Evolutionary conservation across 2,888 invertebrate genomes (phyloP), one percentile per base, ranked within the genome.

Genomic region (Protodeltote pygarga): DNA sequence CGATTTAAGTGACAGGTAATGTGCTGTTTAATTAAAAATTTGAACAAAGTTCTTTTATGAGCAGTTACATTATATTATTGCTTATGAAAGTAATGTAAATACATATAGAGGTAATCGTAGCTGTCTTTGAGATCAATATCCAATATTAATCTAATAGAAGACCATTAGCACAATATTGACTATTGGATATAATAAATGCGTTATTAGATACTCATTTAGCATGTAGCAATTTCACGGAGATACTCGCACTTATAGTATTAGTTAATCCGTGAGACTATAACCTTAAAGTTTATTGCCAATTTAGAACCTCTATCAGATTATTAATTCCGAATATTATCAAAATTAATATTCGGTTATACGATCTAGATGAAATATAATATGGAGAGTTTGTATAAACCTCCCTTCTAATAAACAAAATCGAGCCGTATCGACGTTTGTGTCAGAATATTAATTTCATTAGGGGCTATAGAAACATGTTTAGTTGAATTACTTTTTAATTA

Each of bases 381-480:
- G 71, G 71, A 67, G 62, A 75, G 75, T 79, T 74, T 71, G 75
- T 75, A 69, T 77, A 75, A 81, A 80, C 79, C 75, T 67, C 74
- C 49, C 65, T 45, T 54, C 68, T 75, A 76, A 81, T 82, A 85
- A 83, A 84, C 81, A 81, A 81, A 80, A 81, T 78, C 63, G 73
- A 71, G 61, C 69, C 65, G 67, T 70, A 77, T 77, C 69, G 71
- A 73, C 69, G 75, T 65, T 71, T 74, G 71, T 79, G 76, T 69
- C 68, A 73, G 72, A 75, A 77, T 82, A 83, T 81, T 82, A 80
- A 79, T 80, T 81, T 75, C 76, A 73, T 61, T 65, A 57, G 50
- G 59, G 39, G 62, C 44, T 57, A 40, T 54, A 54, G 52, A 40
- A 46, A 69, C 54, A 44, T 50, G 49, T 58, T 66, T 52, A 46